Conservation (phyloP, 2,113 vertebrate genomes). For the Percopsis transmontana region DNA sequence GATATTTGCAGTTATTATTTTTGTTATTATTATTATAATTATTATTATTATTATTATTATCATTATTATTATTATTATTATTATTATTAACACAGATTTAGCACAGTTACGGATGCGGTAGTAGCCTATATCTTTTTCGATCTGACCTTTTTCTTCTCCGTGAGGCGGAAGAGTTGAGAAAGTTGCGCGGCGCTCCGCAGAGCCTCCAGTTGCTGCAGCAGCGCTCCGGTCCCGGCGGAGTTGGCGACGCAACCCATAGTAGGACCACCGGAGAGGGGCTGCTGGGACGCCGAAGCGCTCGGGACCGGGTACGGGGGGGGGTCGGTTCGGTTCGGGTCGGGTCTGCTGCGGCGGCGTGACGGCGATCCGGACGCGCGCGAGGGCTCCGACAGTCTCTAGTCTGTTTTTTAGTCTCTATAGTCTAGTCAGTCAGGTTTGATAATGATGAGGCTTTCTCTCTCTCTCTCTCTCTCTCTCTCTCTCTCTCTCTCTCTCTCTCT, state of each 20-base stretch:
- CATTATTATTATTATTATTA: slow-evolving; percentile 17
- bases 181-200: slow-evolving; percentile 79
- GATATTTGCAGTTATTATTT: slow-evolving; percentile 11
- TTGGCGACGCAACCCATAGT: slow-evolving; percentile 84
- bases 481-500: slow-evolving; percentile 25
- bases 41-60: slow-evolving; percentile 33
- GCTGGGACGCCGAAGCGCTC: slow-evolving; percentile 35
- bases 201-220: slow-evolving; percentile 81
- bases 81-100: slow-evolving; percentile 10
- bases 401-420: slow-evolving; percentile 25
- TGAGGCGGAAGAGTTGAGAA: slow-evolving; percentile 75
- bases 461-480: slow-evolving; percentile 48
- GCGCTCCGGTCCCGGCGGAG: slow-evolving; percentile 81
- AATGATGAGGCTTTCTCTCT: slow-evolving; percentile 66
- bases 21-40: slow-evolving; percentile 24
- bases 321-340: slow-evolving; percentile 20
- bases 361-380: slow-evolving; percentile 24
- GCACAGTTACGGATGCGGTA: neutral
- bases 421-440: slow-evolving; percentile 75
- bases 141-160: slow-evolving; percentile 82
- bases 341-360: slow-evolving; percentile 35
- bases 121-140: slow-evolving; percentile 6
- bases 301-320: slow-evolving; percentile 37
- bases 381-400: slow-evolving; percentile 55
- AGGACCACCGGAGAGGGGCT: slow-evolving; percentile 41